These are phyloP conservation scores for Aythya baeri DNA, from an alignment of 2,113 vertebrate species.

Conservation along the genomic window DNA sequence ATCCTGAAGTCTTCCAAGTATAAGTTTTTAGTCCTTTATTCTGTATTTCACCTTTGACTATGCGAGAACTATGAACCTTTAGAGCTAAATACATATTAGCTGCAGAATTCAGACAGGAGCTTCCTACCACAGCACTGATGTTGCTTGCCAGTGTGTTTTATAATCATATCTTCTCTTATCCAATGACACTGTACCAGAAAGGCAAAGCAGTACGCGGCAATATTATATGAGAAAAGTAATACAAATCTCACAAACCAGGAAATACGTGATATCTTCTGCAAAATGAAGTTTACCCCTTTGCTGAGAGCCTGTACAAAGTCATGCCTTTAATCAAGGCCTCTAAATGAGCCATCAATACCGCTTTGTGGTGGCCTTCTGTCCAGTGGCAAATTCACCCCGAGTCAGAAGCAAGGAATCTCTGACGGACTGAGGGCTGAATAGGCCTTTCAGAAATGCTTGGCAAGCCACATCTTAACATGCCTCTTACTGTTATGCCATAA, in stretches of 20 bases:
- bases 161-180: background rate
- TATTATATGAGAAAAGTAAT: background rate
- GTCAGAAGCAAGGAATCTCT: background rate
- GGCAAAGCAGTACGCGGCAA: background rate
- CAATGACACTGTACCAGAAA: background rate
- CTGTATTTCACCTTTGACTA: background rate
- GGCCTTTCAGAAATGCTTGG: constrained; percentile 19
- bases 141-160: background rate
- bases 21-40: constrained; percentile 4
- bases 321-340: background rate
- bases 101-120: background rate
- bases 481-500: background rate
- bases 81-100: background rate
- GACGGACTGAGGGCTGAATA: background rate
- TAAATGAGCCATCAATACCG: background rate
- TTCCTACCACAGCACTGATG: background rate
- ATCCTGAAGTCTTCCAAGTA: background rate
- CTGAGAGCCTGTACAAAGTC: accelerated
- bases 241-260: background rate
- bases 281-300: background rate
- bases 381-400: background rate
- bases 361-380: background rate
- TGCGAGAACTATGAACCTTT: background rate
- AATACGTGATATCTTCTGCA: accelerated
- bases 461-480: background rate